Evolutionary conservation across 2,888 invertebrate genomes (phyloP), one percentile per base, ranked within the genome.

Genomic region (Lumbricus terrestris): DNA sequence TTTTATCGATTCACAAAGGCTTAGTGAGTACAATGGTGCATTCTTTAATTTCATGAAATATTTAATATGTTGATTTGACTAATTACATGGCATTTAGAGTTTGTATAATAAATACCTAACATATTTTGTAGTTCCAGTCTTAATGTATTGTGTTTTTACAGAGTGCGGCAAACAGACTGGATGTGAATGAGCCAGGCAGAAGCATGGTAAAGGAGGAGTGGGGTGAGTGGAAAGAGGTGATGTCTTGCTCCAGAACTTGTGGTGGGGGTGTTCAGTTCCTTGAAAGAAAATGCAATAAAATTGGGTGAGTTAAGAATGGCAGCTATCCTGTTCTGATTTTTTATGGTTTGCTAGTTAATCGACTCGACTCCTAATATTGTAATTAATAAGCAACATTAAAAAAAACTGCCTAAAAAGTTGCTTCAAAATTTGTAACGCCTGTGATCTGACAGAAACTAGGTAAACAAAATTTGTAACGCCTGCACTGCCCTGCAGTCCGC

Each of bases 261-360:
- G 91, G 91, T 5, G 90, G 89, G 15, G 91, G 91, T 38, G 91
- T 91, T 3, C 34, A 35, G 47, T 88, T 69, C 88, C 40, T 82
- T 82, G 88, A 85, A 34, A 90, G 89, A 83, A 89, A 69, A 29
- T 91, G 91, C 89, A 33, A 33, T 20, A 82, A 88, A 90, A n/a
- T 69, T 42, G 90, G 88, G 91, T 91, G 38, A 69, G 90, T 89
- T 82, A 33, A 38, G 16, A 69, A n/a, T 16, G 20, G 47, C 23
- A 15, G 47, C 47, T 47, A 23, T 47, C 23, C 47, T 47, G 18
- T 47, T 69, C 69, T 69, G 29, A n/a, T 69, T 1, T 29, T 69
- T n/a, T 69, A 69, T n/a, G 11, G n/a, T 69, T 69, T 47, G 20
- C 23, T 47, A 47, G 47, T 47, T 47, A 20, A 23, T 47, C 47